Conservation (phyloP, 2,797 vertebrate species). For the Gallinago nigripennis region DNA sequence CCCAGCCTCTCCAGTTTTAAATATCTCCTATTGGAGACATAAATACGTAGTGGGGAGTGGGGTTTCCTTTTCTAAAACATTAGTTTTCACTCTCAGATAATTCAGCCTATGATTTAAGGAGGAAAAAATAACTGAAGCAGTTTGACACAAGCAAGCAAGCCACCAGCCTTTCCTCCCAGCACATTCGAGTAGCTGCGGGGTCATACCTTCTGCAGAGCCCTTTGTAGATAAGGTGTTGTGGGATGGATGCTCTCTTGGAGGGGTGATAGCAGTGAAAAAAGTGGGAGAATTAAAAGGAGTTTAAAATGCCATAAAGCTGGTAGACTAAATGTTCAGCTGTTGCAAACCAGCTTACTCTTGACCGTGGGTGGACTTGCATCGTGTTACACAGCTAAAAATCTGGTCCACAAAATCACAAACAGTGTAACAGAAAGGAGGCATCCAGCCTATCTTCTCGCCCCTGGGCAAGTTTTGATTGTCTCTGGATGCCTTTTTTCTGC, state of each 20-base stretch:
- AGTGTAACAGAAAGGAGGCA: neutral
- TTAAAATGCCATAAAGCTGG: constrained; percentile 1
- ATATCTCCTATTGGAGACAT: neutral
- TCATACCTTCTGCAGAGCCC: neutral
- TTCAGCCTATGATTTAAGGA: neutral
- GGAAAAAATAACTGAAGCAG: neutral
- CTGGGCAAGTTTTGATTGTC: neutral
- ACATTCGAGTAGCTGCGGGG: neutral
- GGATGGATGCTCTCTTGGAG: constrained; percentile 9
- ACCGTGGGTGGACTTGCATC: constrained; percentile 6
- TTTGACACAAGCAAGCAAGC: neutral
- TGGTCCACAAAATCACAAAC: neutral
- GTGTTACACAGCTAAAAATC: neutral
- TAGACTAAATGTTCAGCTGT: neutral
- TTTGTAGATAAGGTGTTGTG: constrained; percentile 30
- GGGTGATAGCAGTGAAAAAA: neutral
- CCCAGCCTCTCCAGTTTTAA: no score
- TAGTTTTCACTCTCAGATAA: neutral
- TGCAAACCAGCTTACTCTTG: constrained; percentile 20
- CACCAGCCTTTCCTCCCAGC: neutral
- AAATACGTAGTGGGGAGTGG: neutral
- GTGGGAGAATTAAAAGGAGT: constrained; percentile 25
- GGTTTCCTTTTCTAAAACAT: neutral
- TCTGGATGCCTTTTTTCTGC: neutral
- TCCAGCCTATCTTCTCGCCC: neutral